phyloP scores from a whole-genome alignment of 2,797 vertebrate species.

The Megaceryle alcyon region DNA sequence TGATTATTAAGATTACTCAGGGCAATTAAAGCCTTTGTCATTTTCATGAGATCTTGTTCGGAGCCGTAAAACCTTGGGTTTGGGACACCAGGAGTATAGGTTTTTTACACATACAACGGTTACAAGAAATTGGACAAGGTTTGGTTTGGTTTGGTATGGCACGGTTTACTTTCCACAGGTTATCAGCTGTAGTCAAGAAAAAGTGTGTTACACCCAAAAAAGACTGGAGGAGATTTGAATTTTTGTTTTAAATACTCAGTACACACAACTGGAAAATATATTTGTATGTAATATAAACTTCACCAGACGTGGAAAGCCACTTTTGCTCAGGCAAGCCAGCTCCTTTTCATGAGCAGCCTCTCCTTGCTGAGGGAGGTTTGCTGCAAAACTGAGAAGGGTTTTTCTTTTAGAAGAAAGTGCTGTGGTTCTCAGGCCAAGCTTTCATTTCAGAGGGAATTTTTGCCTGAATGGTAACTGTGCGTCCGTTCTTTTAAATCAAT shows the following conservation, averaged over 20 bases:
- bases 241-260: background rate
- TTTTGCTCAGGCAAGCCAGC: background rate
- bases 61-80: background rate
- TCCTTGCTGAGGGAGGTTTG: background rate
- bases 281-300: background rate
- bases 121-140: background rate
- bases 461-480: background rate
- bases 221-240: background rate
- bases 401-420: background rate
- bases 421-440: background rate
- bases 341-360: background rate
- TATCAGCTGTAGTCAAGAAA: background rate
- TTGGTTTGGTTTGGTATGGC: background rate
- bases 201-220: background rate
- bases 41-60: background rate
- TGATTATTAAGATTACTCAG: background rate
- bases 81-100: background rate
- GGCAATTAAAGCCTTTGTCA: background rate
- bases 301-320: background rate
- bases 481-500: background rate
- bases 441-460: background rate
- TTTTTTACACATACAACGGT: background rate
- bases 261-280: background rate
- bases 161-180: background rate
- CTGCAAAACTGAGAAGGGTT: background rate